Percentiles rank a stretch among this genome's conserved stretches.
phyloP scores from a whole-genome alignment of 2,888 invertebrate species.

The Leucoma salicis region DNA sequence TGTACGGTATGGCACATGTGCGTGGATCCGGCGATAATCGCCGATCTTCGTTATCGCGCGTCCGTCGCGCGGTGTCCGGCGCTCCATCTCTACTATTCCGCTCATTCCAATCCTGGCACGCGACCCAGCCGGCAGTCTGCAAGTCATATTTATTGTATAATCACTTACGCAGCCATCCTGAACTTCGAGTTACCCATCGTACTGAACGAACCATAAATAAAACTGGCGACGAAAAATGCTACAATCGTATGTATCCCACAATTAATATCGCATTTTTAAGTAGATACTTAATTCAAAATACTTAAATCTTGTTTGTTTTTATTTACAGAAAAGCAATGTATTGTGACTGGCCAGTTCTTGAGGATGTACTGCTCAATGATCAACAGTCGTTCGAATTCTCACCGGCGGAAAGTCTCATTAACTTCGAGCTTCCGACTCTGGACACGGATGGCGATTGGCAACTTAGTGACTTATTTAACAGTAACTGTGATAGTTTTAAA shows the following conservation, averaged over 20 bases:
- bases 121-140: slow-evolving; percentile 54
- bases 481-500: slow-evolving; percentile 66
- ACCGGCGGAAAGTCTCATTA: slow-evolving; percentile 71
- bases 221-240: slow-evolving; percentile 16
- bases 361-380: slow-evolving; percentile 64
- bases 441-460: slow-evolving; percentile 61
- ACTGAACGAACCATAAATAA: slow-evolving; percentile 11
- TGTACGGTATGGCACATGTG: slow-evolving; percentile 39
- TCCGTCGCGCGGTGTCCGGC: slow-evolving; percentile 65
- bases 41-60: slow-evolving; percentile 71
- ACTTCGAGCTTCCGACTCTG: slow-evolving; percentile 67
- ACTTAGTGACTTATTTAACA: slow-evolving; percentile 63
- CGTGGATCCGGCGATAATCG: slow-evolving; percentile 67
- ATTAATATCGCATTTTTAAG: slow-evolving; percentile 4
- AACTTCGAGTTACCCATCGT: slow-evolving; percentile 3
- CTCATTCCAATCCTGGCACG: slow-evolving; percentile 61
- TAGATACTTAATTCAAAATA: background rate
- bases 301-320: slow-evolving; percentile 9
- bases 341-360: slow-evolving; percentile 55
- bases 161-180: slow-evolving; percentile 16
- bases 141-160: slow-evolving; percentile 47
- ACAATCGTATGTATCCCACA: slow-evolving; percentile 21
- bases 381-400: slow-evolving; percentile 70
- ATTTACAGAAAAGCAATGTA: slow-evolving; percentile 62
- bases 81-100: slow-evolving; percentile 43